Conservation (phyloP, 2,888 invertebrate species). For the Tipula unca region DNA sequence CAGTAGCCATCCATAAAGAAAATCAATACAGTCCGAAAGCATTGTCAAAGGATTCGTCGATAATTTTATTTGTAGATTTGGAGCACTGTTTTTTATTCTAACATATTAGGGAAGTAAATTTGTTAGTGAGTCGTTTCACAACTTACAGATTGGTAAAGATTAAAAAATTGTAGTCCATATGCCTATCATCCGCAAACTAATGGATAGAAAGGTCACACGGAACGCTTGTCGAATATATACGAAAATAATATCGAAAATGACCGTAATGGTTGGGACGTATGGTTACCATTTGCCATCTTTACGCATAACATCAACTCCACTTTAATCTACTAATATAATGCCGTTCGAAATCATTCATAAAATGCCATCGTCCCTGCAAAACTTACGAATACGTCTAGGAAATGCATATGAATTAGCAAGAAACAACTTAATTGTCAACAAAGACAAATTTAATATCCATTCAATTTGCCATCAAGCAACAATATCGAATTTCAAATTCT, state of each 20-base stretch:
- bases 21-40: conserved; percentile 31
- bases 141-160: conserved; percentile 30
- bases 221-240: conserved; percentile 31
- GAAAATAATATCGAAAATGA: conserved; percentile 29
- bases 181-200: conserved; percentile 33
- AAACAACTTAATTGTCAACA: neutral
- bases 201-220: conserved; percentile 32
- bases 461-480: neutral
- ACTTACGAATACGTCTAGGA: neutral
- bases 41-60: too few relatives aligned
- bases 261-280: conserved; percentile 32
- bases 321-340: conserved; percentile 32
- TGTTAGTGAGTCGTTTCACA: neutral
- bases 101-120: neutral
- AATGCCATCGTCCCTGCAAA: conserved; percentile 28
- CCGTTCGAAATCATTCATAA: conserved; percentile 34
- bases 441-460: neutral
- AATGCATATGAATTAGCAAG: neutral
- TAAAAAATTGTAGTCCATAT: conserved; percentile 30
- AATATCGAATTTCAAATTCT: neutral
- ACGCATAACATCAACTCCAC: conserved; percentile 32
- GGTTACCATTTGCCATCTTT: conserved; percentile 31
- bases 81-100: too few relatives aligned
- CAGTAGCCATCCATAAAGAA: conserved; percentile 28
- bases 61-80: too few relatives aligned